Evolutionary conservation across 2,888 invertebrate genomes (phyloP).

Genomic region (Parnassius glacialis): DNA sequence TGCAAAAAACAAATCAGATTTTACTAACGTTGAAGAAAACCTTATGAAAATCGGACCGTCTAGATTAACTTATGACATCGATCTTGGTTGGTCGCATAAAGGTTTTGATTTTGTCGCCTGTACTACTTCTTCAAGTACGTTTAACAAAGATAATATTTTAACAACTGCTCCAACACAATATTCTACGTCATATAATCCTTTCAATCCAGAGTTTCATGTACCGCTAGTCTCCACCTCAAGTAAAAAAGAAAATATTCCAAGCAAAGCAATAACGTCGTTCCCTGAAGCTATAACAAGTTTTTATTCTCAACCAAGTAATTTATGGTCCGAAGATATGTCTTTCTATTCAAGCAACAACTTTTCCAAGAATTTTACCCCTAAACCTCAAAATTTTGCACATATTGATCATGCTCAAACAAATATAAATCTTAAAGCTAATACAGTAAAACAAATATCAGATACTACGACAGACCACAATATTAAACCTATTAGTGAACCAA

Average conservation of each 20-base stretch:
- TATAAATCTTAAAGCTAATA: conserved; percentile 46
- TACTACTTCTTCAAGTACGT: conserved; percentile 57
- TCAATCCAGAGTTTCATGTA: conserved; percentile 72
- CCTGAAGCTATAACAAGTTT: conserved; percentile 68
- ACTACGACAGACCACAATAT: conserved; percentile 41
- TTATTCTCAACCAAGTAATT: conserved; percentile 66
- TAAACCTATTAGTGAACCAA: conserved; percentile 50
- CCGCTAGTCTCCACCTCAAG: conserved; percentile 60
- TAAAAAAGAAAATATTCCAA: conserved; percentile 57
- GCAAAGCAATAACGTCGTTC: conserved; percentile 58
- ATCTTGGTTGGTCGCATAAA: conserved; percentile 76
- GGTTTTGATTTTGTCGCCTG: conserved; percentile 71
- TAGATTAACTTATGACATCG: conserved; percentile 72
- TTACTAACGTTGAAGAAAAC: conserved; percentile 66
- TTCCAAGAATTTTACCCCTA: conserved; percentile 52
- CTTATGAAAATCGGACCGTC: conserved; percentile 74
- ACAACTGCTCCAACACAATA: conserved; percentile 59
- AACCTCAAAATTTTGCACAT: conserved; percentile 60
- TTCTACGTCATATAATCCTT: conserved; percentile 68
- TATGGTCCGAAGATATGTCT: conserved; percentile 71
- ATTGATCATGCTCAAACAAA: conserved; percentile 50
- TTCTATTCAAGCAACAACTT: conserved; percentile 63
- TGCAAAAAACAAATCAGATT: conserved; percentile 67
- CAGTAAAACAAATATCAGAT: conserved; percentile 47
- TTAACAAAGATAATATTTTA: conserved; percentile 65